Evolutionary conservation across 2,113 vertebrate species (phyloP).

Genomic region (Cololabis saira): DNA sequence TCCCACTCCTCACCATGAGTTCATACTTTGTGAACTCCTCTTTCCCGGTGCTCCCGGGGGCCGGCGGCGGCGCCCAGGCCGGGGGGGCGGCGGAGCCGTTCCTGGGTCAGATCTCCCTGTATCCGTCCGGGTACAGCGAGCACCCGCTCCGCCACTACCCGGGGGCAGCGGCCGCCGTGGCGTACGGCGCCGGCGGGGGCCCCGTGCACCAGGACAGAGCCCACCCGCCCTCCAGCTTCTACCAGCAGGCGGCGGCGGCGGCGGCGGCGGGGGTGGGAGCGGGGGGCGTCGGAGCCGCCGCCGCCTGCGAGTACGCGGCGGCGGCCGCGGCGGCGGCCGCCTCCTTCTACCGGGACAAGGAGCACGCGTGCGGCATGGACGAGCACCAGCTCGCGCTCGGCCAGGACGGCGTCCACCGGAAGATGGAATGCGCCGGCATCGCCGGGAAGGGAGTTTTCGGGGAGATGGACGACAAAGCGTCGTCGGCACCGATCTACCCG

Average conservation of each 20-base stretch:
- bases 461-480: constrained; percentile 92
- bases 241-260: constrained; percentile 86
- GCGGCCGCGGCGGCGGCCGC: constrained; percentile 75
- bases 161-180: constrained; percentile 81
- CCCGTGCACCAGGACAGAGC: constrained; percentile 68
- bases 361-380: constrained; percentile 83
- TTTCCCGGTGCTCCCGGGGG: constrained; percentile 95
- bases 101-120: constrained; percentile 96
- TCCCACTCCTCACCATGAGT: constrained; percentile 89
- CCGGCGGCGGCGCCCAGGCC: constrained; percentile 91
- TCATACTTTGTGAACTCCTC: constrained; percentile 99
- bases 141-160: constrained; percentile 94
- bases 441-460: constrained; percentile 87
- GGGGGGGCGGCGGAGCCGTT: constrained; percentile 82
- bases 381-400: constrained; percentile 85
- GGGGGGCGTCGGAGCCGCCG: constrained; percentile 66
- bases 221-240: constrained; percentile 84
- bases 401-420: constrained; percentile 86
- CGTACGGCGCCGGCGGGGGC: constrained; percentile 77
- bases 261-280: constrained; percentile 70
- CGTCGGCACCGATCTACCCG: constrained; percentile 85
- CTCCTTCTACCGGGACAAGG: constrained; percentile 92
- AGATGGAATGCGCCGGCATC: constrained; percentile 89
- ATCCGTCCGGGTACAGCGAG: constrained; percentile 95
- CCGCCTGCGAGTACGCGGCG: constrained; percentile 90